phyloP scores from a whole-genome alignment of 2,113 vertebrate genomes.

The Amphilophus citrinellus region DNA sequence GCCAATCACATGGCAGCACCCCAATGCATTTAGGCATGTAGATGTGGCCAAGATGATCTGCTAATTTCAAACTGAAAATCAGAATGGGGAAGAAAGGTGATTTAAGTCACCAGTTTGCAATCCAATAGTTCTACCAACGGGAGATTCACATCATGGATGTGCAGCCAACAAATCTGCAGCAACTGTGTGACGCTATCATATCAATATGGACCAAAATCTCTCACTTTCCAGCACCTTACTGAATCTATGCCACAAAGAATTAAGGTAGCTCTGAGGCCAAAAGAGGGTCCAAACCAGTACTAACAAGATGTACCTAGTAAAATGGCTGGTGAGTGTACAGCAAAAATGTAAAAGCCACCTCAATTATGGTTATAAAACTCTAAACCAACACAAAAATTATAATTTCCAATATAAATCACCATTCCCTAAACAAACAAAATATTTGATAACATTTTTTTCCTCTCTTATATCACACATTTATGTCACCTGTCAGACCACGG shows the following conservation, averaged over 20 bases:
- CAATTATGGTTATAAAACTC: background rate
- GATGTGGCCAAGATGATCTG: background rate
- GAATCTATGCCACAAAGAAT: background rate
- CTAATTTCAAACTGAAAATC: background rate
- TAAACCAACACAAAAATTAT: background rate
- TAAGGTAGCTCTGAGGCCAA: background rate
- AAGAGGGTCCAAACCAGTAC: background rate
- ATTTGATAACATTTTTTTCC: background rate
- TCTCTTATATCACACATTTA: background rate
- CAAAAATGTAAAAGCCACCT: background rate
- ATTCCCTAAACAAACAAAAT: background rate
- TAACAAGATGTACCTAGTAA: background rate
- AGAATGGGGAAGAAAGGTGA: background rate
- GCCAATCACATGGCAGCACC: background rate
- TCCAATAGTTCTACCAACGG: background rate
- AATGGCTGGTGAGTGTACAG: background rate
- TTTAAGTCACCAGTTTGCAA: background rate
- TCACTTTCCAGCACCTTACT: background rate
- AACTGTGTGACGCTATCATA: background rate
- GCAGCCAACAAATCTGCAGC: background rate
- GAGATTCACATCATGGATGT: background rate
- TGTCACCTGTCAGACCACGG: background rate
- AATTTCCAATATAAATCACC: background rate
- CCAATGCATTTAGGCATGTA: background rate
- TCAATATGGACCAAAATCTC: background rate